Evolutionary conservation across 2,888 invertebrate species (phyloP).

Genomic region (Agrilus cyanescens): DNA sequence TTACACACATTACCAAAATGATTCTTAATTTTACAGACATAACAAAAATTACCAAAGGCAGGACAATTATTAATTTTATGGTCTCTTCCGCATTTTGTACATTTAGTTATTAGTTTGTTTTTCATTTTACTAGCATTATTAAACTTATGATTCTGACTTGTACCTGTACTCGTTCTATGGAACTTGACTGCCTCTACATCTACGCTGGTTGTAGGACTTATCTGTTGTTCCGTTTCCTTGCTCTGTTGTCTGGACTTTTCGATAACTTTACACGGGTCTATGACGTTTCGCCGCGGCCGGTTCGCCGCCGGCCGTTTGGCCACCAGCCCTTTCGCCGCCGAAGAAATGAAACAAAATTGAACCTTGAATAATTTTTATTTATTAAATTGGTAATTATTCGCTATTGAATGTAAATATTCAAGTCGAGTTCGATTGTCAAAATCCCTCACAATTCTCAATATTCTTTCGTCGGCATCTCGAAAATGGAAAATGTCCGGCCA

Average conservation of each 20-base stretch:
- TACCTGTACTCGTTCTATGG: background rate
- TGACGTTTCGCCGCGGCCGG: too few relatives aligned
- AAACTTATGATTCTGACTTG: background rate
- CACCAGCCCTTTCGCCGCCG: too few relatives aligned
- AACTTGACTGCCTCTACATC: too few relatives aligned
- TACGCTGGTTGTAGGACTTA: background rate
- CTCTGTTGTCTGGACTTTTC: constrained; percentile 5
- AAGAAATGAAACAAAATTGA: too few relatives aligned
- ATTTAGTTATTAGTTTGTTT: background rate
- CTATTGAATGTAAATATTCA: too few relatives aligned
- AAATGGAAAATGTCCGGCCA: too few relatives aligned
- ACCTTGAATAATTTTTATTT: too few relatives aligned
- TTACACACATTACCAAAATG: constrained; percentile 11
- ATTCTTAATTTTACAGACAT: constrained; percentile 7
- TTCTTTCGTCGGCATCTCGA: too few relatives aligned
- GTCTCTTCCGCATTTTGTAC: constrained; percentile 7
- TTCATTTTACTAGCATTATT: background rate
- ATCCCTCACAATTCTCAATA: too few relatives aligned
- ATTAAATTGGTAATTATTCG: too few relatives aligned
- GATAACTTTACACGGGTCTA: constrained; percentile 13
- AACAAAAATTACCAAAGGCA: constrained; percentile 10
- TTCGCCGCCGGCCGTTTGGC: too few relatives aligned
- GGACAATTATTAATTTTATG: constrained; percentile 11
- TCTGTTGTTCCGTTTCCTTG: background rate
- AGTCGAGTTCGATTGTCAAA: too few relatives aligned